Conservation (phyloP, 2,888 invertebrate genomes). For the Synergus itoensis region DNA sequence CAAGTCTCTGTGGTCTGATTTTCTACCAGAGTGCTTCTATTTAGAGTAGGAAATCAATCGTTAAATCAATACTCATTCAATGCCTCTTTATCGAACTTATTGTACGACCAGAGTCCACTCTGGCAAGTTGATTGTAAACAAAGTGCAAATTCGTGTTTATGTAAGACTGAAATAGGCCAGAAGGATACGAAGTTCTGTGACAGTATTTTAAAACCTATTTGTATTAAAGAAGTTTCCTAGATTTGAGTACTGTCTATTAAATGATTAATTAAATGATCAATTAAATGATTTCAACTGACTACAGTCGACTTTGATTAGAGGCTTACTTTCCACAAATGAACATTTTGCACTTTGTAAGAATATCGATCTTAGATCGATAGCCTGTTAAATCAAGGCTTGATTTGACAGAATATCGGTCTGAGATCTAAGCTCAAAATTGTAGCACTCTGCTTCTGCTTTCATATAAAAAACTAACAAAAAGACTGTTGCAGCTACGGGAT, state of each 20-base stretch:
- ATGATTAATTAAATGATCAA: neutral
- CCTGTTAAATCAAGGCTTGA: no score
- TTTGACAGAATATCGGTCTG: no score
- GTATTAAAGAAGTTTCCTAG: neutral
- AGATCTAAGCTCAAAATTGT: neutral
- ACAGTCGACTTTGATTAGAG: no score
- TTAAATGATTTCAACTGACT: neutral
- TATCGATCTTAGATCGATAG: neutral
- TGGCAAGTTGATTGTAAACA: neutral
- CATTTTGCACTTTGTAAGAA: neutral
- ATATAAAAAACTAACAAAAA: neutral
- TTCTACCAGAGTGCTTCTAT: neutral
- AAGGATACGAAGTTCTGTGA: neutral
- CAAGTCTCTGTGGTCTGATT: neutral
- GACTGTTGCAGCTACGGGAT: neutral
- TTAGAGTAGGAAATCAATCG: no score
- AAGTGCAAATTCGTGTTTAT: neutral
- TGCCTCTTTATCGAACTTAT: neutral
- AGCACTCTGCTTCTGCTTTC: neutral
- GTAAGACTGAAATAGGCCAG: neutral
- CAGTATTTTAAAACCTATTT: neutral
- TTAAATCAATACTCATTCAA: neutral
- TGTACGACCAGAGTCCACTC: neutral
- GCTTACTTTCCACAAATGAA: no score
- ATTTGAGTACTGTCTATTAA: neutral